Evolutionary conservation across 2,797 vertebrate species (phyloP).

Genomic region (Oreochromis mossambicus): DNA sequence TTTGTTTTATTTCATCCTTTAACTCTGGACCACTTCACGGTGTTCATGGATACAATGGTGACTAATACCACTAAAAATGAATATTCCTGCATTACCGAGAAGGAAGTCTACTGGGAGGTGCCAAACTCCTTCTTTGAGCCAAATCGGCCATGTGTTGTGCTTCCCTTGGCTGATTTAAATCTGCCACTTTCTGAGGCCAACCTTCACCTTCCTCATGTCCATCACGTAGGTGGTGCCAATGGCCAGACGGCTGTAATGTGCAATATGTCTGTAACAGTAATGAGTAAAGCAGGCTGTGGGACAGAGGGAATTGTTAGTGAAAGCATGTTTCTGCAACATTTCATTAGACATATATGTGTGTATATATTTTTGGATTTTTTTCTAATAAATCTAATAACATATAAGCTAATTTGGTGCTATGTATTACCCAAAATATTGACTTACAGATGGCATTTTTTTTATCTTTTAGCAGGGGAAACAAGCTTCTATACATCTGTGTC

Average conservation of each 20-base stretch:
- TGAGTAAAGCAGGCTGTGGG: background rate
- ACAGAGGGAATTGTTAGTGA: background rate
- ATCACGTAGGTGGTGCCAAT: background rate
- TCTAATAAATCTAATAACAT: background rate
- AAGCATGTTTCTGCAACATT: background rate
- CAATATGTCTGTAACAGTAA: background rate
- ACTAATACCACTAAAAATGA: background rate
- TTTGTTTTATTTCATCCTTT: background rate
- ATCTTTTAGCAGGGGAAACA: background rate
- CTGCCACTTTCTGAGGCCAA: slow-evolving; percentile 31
- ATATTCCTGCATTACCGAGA: background rate
- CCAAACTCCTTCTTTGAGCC: slow-evolving; percentile 37
- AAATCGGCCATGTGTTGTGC: slow-evolving; percentile 54
- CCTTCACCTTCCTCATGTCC: slow-evolving; percentile 36
- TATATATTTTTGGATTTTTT: background rate
- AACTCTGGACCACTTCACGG: background rate
- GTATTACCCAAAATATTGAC: background rate
- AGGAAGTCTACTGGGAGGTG: slow-evolving; percentile 3
- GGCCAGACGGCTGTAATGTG: slow-evolving; percentile 10
- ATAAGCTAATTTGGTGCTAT: background rate
- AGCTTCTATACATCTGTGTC: background rate
- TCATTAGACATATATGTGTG: background rate
- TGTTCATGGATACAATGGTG: background rate
- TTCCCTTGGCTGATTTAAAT: slow-evolving; percentile 30
- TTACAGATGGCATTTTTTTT: background rate